phyloP scores from a whole-genome alignment of 2,113 vertebrate genomes.

The Marcusenius ussheri region DNA sequence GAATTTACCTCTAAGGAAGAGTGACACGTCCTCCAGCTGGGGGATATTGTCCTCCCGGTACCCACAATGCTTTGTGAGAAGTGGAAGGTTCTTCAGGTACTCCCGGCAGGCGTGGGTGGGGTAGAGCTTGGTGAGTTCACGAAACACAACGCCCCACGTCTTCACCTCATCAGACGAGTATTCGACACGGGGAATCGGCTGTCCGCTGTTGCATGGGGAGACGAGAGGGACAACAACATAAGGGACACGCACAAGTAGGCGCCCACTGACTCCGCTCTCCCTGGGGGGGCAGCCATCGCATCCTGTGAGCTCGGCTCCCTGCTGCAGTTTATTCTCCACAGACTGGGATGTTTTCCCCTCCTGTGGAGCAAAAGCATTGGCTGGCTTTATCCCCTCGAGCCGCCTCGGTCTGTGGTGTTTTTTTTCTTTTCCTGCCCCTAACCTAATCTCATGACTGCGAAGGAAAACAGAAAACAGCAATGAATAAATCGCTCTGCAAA shows the following conservation, averaged over 20 bases:
- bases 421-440: background rate
- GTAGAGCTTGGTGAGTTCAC: constrained; percentile 88
- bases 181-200: constrained; percentile 84
- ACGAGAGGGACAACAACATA: background rate
- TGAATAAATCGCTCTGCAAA: background rate
- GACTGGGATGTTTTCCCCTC: background rate
- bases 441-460: background rate
- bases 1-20: constrained; percentile 81
- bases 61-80: constrained; percentile 84
- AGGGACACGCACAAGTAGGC: constrained; percentile 1
- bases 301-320: background rate
- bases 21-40: constrained; percentile 86
- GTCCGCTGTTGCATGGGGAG: constrained; percentile 62
- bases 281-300: background rate
- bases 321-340: constrained; percentile 4
- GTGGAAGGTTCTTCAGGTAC: constrained; percentile 88
- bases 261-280: background rate
- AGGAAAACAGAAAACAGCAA: background rate
- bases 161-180: constrained; percentile 84
- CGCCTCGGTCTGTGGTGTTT: background rate
- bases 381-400: background rate
- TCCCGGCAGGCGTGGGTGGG: constrained; percentile 92
- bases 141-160: constrained; percentile 89
- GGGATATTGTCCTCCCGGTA: constrained; percentile 93
- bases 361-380: background rate